Base-by-base conservation (phyloP, 2,797 vertebrate species). In the Myotis pilosus region DNA sequence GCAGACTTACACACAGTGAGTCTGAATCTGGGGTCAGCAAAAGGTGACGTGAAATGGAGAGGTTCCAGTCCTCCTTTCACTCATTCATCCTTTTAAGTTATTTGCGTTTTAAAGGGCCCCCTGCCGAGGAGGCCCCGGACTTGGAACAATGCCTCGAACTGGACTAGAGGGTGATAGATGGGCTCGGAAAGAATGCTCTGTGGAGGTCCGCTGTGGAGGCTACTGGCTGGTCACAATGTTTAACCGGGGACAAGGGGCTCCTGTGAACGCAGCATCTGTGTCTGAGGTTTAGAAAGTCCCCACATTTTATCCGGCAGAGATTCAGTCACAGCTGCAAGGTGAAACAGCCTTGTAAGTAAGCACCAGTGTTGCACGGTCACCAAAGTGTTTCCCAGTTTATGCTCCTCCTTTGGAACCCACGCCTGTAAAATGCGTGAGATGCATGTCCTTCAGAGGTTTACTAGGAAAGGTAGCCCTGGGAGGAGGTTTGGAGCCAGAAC, bases 401-500 rank as follows among this genome's bases (percentile, higher is more conserved):
- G 66, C 8, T 91, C 44, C 55, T 86, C 76, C 47, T 53, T 72
- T 78, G 64, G 75, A 93, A 75, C 25, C 9, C 33, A 41, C 36
- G 5, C 41, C 87, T 92, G 2, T 81, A n/a, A 81, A 84, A 55
- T 12, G 11, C 0, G 69, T 15, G 23, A 57, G 64, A 30, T 53
- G 33, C 66, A 41, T 71, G 20, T 81, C 92, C 47, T 87, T 51
- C 41, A n/a, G 9, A 20, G 49, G n/a, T 92, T 93, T 93, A 30
- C 57, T 23, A 72, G 57, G 74, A 94, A 80, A 55, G 30, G 3
- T 30, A n/a, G 60, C 28, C 49, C 15, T 75, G 53, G 55, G 66
- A 19, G 44, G 80, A 92, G 83, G 81, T 87, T 83, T 88, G 72
- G 94, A 92, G 75, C 30, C 33, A 89, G 85, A 89, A 89, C 82